These are phyloP conservation scores for Proisotoma minuta DNA, from an alignment of 2,888 invertebrate species.

Conservation along the genomic window DNA sequence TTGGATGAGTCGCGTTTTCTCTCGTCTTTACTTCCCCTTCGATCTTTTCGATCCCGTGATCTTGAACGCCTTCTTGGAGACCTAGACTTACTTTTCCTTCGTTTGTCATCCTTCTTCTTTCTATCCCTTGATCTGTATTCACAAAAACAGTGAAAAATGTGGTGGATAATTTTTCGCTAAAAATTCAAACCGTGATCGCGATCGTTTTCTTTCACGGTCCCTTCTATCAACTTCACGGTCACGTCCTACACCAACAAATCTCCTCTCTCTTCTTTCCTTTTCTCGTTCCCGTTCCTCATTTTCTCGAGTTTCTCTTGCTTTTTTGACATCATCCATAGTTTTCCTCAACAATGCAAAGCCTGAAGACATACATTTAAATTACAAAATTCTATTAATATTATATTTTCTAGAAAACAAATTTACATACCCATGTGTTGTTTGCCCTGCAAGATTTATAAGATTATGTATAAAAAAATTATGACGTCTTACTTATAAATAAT, in stretches of 20 bases:
- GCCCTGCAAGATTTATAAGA: background rate
- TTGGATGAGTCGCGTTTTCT: no score
- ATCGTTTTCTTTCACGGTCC: conserved; percentile 18
- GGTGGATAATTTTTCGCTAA: no score
- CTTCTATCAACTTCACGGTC: conserved; percentile 25
- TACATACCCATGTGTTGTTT: conserved; percentile 99
- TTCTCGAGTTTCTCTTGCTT: conserved; percentile 38
- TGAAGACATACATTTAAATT: no score
- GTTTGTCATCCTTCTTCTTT: conserved; percentile 15
- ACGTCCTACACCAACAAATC: conserved; percentile 18
- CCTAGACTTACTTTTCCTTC: conserved; percentile 14
- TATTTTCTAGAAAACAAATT: no score
- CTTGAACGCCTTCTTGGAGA: conserved; percentile 9
- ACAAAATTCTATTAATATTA: no score
- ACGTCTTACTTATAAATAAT: background rate
- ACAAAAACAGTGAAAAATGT: no score
- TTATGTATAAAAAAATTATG: background rate
- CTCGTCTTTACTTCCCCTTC: conserved; percentile 18
- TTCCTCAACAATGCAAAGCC: conserved; percentile 63
- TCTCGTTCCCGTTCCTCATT: conserved; percentile 41
- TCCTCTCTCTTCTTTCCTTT: conserved; percentile 37
- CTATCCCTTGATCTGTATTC: conserved; percentile 15
- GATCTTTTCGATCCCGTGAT: conserved; percentile 14
- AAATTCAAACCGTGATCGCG: conserved; percentile 23
- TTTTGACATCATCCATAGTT: conserved; percentile 57